Evolutionary conservation across 2,113 vertebrate genomes (phyloP), one percentile per base, ranked within the genome.

Genomic region (Acrocephalus arundinaceus): DNA sequence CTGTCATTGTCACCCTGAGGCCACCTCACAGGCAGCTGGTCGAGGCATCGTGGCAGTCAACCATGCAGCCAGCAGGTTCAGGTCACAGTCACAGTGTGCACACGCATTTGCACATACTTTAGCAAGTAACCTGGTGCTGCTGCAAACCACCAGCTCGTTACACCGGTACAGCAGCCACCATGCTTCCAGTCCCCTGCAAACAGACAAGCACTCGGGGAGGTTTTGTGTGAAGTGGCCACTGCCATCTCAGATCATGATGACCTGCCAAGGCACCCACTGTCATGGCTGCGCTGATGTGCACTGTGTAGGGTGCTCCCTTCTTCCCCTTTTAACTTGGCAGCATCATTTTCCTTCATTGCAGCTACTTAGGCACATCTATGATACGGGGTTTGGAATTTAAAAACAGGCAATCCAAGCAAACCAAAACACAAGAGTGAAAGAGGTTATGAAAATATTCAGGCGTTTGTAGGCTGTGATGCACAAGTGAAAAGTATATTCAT

Each of bases 401-500:
- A 63, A 77, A 33, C 9, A 20, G 13, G 21, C 35, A 82, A 23
- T 67, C 70, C n/a, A 75, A 66, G 48, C 46, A 90, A 39, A 45
- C 5, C 21, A 24, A 62, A 85, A n/a, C 23, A 22, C 27, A 62
- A 49, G 27, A 66, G 35, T 30, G 37, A 27, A 83, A 41, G 28
- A 45, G 51, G 16, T 28, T 55, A 54, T 65, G 48, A 20, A 75
- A 97, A 86, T 71, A 83, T 33, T 96, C 85, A 45, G 24, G 33
- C 30, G 70, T 76, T 81, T 91, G 54, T 57, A 95, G 88, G 41
- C 88, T 81, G 65, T 45, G 68, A 82, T 65, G 70, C 90, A 76
- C 20, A 82, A 85, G 96, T 74, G 77, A 94, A 96, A 96, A 96
- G 54, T 16, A 41, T 74, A 81, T 70, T 96, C 72, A 94, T 95